A percentile compares a stretch with the other conserved stretches of the same genome.
Evolutionary conservation across 1,140 invertebrate genomes (phyloP).

Genomic region (Anastatus disparis): DNA sequence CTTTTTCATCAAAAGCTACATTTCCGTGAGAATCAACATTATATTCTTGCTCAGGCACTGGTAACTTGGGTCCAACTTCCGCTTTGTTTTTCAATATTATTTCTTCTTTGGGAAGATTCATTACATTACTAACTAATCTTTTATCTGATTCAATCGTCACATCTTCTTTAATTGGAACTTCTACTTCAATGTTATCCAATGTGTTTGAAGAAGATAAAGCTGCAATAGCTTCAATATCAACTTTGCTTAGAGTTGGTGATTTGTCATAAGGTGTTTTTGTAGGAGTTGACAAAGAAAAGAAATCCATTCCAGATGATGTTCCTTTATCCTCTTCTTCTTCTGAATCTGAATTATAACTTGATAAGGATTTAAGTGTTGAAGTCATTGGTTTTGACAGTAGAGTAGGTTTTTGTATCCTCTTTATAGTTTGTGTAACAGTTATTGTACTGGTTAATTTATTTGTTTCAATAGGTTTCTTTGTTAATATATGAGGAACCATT

Average conservation of each 20-base stretch:
- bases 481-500: slow-evolving; percentile 58
- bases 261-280: slow-evolving; percentile 42
- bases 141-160: slow-evolving; percentile 30
- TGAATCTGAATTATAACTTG: slow-evolving; percentile 64
- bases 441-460: slow-evolving; percentile 3
- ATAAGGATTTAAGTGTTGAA: slow-evolving; percentile 29
- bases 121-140: slow-evolving; percentile 53
- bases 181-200: not conserved
- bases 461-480: slow-evolving; percentile 44
- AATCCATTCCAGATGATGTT: slow-evolving; percentile 44
- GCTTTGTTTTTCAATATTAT: slow-evolving; percentile 62
- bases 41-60: slow-evolving; percentile 66
- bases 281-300: slow-evolving; percentile 50
- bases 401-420: slow-evolving; percentile 19
- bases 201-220: not conserved
- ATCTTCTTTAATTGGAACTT: not conserved
- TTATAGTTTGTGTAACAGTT: not conserved
- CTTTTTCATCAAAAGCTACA: slow-evolving; percentile 63
- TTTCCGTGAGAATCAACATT: slow-evolving; percentile 61
- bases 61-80: slow-evolving; percentile 62
- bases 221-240: slow-evolving; percentile 1
- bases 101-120: slow-evolving; percentile 59
- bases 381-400: slow-evolving; percentile 21
- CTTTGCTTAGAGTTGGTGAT: not conserved
- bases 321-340: slow-evolving; percentile 60